Evolutionary conservation across 2,797 vertebrate genomes (phyloP).

Genomic region (Chiloscyllium punctatum): DNA sequence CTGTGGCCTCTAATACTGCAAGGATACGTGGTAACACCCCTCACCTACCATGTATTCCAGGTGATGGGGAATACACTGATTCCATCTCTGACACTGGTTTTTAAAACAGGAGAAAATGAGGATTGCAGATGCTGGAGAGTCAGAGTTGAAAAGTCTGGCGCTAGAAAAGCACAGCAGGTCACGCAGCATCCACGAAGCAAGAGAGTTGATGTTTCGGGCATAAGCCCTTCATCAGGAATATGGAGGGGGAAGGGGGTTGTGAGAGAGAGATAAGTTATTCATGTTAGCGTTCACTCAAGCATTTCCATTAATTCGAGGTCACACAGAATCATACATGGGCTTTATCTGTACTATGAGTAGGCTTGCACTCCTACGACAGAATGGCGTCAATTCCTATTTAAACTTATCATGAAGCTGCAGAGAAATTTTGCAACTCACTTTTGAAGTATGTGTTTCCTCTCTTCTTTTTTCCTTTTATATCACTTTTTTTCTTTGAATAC

Average conservation of each 20-base stretch:
- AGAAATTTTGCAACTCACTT: neutral
- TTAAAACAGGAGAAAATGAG: too few species aligned
- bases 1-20: neutral
- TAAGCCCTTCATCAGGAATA: too few species aligned
- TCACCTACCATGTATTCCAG: neutral
- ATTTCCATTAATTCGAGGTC: neutral
- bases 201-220: too few species aligned
- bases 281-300: neutral
- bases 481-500: neutral
- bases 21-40: neutral
- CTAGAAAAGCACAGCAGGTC: too few species aligned
- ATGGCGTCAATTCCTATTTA: neutral
- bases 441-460: neutral
- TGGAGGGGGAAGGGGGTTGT: too few species aligned
- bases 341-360: too few species aligned
- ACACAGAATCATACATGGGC: too few species aligned
- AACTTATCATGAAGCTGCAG: neutral
- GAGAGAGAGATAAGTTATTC: neutral
- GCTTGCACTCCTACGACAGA: neutral
- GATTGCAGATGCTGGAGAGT: too few species aligned
- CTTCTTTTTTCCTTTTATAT: neutral
- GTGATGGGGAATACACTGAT: neutral
- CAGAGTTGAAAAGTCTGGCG: too few species aligned
- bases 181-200: too few species aligned
- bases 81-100: too few species aligned